phyloP scores from a whole-genome alignment of 2,113 vertebrate species.

The Nycticorax nycticorax region DNA sequence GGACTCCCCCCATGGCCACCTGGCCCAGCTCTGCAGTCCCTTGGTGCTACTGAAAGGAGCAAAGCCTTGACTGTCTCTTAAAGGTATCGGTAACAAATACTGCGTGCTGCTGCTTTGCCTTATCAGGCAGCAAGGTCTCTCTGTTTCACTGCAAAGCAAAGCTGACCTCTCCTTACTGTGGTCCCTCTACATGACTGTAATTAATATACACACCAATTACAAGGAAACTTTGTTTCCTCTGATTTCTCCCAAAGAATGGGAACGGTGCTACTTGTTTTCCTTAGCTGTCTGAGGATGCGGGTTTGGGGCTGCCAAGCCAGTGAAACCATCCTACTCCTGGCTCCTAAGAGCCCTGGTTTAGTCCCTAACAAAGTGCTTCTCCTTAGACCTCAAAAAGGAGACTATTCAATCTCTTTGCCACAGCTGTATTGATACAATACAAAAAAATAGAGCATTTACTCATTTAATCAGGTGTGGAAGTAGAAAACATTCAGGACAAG shows the following conservation, averaged over 20 bases:
- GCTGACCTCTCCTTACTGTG: background rate
- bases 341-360: background rate
- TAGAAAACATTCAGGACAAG: background rate
- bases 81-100: background rate
- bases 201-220: background rate
- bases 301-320: background rate
- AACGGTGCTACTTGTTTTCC: background rate
- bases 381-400: background rate
- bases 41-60: background rate
- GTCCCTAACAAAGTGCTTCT: background rate
- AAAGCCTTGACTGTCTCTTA: background rate
- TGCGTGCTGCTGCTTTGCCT: background rate
- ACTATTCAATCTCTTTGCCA: background rate
- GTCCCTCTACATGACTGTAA: background rate
- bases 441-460: background rate
- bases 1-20: background rate
- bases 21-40: background rate
- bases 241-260: background rate
- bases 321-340: background rate
- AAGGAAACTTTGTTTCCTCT: background rate
- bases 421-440: accelerated
- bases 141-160: background rate
- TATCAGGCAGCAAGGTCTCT: background rate
- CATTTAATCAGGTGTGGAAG: background rate
- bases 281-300: background rate